Conservation (phyloP, 2,888 invertebrate genomes). For the Therioaphis trifolii region DNA sequence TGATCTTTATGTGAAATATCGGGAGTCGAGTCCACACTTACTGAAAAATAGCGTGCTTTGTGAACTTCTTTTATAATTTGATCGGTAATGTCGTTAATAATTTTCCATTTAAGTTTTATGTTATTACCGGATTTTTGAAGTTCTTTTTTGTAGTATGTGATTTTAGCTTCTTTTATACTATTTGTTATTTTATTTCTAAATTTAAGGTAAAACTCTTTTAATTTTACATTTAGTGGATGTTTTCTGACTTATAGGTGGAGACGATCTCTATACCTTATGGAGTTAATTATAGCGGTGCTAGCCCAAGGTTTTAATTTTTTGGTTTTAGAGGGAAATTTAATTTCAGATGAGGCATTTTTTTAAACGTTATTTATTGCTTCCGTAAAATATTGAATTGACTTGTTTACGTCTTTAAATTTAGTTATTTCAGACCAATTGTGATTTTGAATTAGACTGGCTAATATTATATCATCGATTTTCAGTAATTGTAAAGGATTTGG, state of each 20-base stretch:
- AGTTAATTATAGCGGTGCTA: neutral
- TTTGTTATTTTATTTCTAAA: conserved; percentile 17
- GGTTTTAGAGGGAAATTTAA: neutral
- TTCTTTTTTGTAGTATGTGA: neutral
- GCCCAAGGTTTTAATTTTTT: conserved; percentile 21
- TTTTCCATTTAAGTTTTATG: neutral
- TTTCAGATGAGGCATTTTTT: neutral
- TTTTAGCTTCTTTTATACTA: neutral
- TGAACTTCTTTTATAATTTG: no score
- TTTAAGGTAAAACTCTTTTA: neutral
- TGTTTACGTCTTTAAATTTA: neutral
- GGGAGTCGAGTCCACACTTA: no score
- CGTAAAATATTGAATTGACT: neutral
- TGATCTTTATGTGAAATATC: no score
- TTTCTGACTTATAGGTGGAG: conserved; percentile 22
- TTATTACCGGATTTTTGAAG: neutral
- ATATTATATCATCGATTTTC: neutral
- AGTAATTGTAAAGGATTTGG: neutral
- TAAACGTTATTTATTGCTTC: neutral
- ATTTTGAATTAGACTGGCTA: neutral
- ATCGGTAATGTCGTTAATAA: neutral
- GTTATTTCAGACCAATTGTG: conserved; percentile 1
- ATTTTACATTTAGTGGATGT: neutral
- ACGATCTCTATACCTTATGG: neutral
- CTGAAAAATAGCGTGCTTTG: no score